A percentile compares a stretch with the other conserved stretches of the same genome.
phyloP scores from a whole-genome alignment of 2,113 vertebrate species.

The Etia nguti region DNA sequence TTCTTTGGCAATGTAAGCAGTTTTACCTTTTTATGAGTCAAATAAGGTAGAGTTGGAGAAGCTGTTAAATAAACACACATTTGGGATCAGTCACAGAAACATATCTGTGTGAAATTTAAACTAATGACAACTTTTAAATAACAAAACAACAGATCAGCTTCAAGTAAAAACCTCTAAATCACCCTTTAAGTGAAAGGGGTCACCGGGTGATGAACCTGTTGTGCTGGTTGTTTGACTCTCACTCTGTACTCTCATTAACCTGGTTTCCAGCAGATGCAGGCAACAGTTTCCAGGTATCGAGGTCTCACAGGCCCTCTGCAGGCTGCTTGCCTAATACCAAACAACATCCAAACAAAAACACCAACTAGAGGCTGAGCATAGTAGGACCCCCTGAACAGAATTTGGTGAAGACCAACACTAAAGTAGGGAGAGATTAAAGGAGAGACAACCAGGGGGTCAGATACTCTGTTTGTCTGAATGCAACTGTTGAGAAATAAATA shows the following conservation, averaged over 20 bases:
- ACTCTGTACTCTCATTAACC: not conserved
- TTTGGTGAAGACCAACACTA: not conserved
- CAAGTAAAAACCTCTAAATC: not conserved
- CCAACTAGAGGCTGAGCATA: not conserved
- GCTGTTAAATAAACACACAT: not conserved
- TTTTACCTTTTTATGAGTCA: not conserved
- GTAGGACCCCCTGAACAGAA: not conserved
- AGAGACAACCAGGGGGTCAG: not conserved
- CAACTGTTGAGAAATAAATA: not conserved
- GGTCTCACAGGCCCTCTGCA: not conserved
- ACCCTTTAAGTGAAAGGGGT: not conserved
- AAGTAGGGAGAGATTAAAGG: not conserved
- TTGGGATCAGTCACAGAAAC: not conserved
- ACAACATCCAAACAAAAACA: not conserved
- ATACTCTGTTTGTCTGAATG: not conserved
- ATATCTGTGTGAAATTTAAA: not conserved
- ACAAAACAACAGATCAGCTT: not conserved
- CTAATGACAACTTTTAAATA: not conserved
- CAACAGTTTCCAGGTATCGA: not conserved
- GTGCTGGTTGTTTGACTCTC: not conserved
- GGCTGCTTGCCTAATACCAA: not conserved
- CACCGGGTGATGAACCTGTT: not conserved
- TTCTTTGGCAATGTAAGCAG: not conserved
- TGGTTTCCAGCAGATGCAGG: not conserved
- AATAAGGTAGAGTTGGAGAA: not conserved